phyloP scores from a whole-genome alignment of 2,797 vertebrate species.

The Apogon talboti region DNA sequence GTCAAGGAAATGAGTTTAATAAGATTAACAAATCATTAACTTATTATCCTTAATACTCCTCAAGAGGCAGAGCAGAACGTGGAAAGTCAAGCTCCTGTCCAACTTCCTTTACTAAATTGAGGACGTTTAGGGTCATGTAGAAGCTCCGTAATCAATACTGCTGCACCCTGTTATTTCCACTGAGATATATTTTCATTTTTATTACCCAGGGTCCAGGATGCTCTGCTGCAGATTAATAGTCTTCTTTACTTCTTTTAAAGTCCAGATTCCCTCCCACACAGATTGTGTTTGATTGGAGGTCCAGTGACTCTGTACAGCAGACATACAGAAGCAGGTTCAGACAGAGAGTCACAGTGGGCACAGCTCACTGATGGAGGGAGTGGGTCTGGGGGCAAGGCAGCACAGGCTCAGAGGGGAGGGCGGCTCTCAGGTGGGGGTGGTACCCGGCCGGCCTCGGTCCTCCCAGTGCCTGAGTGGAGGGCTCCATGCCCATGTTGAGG shows the following conservation, averaged over 20 bases:
- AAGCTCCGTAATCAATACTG: constrained; percentile 60
- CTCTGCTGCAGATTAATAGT: constrained; percentile 58
- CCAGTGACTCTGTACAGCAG: constrained; percentile 43
- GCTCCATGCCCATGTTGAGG: constrained; percentile 86
- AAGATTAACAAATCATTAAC: constrained; percentile 73
- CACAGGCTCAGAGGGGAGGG: constrained; percentile 67
- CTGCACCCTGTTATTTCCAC: constrained; percentile 62
- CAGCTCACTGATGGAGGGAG: constrained; percentile 74
- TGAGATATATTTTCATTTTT: constrained; percentile 62
- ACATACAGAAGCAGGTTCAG: constrained; percentile 37
- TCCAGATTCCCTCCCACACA: constrained; percentile 59
- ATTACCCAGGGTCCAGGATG: constrained; percentile 54
- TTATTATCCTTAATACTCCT: constrained; percentile 64
- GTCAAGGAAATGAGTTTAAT: constrained; percentile 69
- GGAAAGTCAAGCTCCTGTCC: constrained; percentile 59
- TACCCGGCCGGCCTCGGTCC: constrained; percentile 59
- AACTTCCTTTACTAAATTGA: constrained; percentile 66
- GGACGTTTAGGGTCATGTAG: constrained; percentile 51
- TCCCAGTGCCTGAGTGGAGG: constrained; percentile 71
- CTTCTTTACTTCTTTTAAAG: constrained; percentile 64
- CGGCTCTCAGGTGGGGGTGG: constrained; percentile 58
- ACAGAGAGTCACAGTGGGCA: constrained; percentile 51
- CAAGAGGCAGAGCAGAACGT: constrained; percentile 59
- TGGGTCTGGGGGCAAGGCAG: constrained; percentile 73
- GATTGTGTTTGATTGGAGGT: constrained; percentile 45